phyloP scores from a whole-genome alignment of 2,113 vertebrate genomes.

The Lepus europaeus region DNA sequence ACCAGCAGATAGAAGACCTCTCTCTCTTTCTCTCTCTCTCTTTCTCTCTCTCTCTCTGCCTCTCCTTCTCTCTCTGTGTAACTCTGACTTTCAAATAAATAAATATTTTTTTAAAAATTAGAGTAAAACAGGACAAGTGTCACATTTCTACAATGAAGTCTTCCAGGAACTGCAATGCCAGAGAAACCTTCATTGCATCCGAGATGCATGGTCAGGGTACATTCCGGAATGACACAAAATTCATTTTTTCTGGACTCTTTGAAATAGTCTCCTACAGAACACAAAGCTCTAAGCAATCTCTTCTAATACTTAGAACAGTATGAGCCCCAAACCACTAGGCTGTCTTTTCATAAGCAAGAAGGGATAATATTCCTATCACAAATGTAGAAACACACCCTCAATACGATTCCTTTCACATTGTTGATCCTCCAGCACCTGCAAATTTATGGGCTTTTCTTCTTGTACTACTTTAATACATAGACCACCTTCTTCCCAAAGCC shows the following conservation, averaged over 20 bases:
- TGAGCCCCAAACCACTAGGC: neutral
- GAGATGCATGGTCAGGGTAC: neutral
- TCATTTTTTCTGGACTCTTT: neutral
- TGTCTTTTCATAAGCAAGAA: slow-evolving; percentile 52
- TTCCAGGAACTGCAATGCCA: neutral
- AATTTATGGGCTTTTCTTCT: neutral
- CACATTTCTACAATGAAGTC: neutral
- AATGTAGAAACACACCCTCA: neutral
- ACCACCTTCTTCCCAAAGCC: neutral
- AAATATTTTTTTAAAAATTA: neutral
- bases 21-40: no score
- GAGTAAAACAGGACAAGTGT: neutral
- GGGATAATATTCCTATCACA: neutral
- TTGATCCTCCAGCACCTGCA: neutral
- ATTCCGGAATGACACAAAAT: neutral
- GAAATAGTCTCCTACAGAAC: neutral
- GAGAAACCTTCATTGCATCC: neutral
- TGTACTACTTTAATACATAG: neutral
- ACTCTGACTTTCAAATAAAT: no score
- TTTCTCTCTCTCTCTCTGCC: no score
- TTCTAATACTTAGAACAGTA: slow-evolving; percentile 1
- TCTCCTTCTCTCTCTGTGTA: no score
- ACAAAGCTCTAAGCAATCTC: neutral
- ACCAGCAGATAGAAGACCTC: no score
- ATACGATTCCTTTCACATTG: neutral